These are phyloP conservation scores for Pempheris klunzingeri DNA, from an alignment of 2,797 vertebrate species.

Conservation along the genomic window DNA sequence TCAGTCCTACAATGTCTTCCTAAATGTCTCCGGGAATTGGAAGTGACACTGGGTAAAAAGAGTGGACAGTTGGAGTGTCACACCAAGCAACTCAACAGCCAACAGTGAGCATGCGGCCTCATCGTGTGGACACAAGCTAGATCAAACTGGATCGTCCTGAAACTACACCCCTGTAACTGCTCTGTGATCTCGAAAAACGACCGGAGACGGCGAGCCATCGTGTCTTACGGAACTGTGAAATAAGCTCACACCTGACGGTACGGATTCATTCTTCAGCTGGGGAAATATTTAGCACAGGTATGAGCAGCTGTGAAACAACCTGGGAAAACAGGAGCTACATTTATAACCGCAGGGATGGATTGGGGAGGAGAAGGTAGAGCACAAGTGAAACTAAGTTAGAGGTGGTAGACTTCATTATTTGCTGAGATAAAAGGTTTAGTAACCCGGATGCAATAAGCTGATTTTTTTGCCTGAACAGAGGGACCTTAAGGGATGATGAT, in stretches of 20 bases:
- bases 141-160: slow-evolving; percentile 2
- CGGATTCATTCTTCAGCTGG: background rate
- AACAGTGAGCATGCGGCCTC: background rate
- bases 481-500: too few relatives aligned
- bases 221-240: background rate
- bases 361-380: background rate
- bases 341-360: background rate
- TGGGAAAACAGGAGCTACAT: background rate
- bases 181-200: background rate
- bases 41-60: slow-evolving; percentile 9
- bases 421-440: too few relatives aligned
- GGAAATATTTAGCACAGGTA: too few relatives aligned
- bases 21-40: background rate
- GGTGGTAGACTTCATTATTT: background rate
- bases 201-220: background rate
- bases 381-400: background rate
- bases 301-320: background rate
- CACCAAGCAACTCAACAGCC: background rate
- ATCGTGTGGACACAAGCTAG: slow-evolving; percentile 6
- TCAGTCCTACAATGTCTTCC: background rate
- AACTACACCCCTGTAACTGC: background rate
- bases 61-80: slow-evolving; percentile 1
- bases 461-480: too few relatives aligned
- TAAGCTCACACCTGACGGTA: background rate
- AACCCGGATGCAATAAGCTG: too few relatives aligned